Evolutionary conservation across 1,140 invertebrate species (phyloP), one percentile per base, ranked within the genome.

Genomic region (Pogonomyrmex barbatus): DNA sequence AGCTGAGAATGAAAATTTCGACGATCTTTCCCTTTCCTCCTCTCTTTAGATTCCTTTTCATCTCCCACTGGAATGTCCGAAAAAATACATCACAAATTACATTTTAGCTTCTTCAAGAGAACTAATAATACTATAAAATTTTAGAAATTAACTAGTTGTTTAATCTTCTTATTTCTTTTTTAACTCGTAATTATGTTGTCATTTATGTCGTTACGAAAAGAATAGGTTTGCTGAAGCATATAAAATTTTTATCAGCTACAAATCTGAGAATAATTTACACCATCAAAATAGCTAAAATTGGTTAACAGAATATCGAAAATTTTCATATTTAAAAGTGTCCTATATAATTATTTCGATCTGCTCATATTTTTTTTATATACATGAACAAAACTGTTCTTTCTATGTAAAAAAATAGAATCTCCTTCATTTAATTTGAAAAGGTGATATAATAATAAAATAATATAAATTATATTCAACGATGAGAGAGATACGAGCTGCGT

Each of bases 1-100:
- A 54, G 39, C n/a, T 10, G 30, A 54, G 54, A 14, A 47, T 2
- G 24, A 52, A 88, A 82, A 67, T 89, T 86, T 86, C 67, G 60
- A 24, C 30, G 24, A 24, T 5, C 39, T n/a, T 17, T 42, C 2
- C 30, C 24, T 24, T 58, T 30, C 50, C 30, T 24, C 17, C 6
- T 2, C 2, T 2, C n/a, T 8, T 39, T 54, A 17, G 24, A 24
- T 0, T n/a, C 14, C 39, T 45, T 67, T n/a, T 65, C 8, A n/a
- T 2, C 5, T 14, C 24, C 4, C 47, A 12, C 30, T 45, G 60
- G 56, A 62, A 85, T 52, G 52, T 62, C 3, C 33, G 12, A 4
- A n/a, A 0, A 10, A 62, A 5, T 5, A 3, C 47, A 5, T 86
- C 4, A 24, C 24, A 24, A 24, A 24, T 0, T 24, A 24, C 24